Base-by-base conservation (phyloP, 1,140 invertebrate genomes). In the Papilio polytes region DNA sequence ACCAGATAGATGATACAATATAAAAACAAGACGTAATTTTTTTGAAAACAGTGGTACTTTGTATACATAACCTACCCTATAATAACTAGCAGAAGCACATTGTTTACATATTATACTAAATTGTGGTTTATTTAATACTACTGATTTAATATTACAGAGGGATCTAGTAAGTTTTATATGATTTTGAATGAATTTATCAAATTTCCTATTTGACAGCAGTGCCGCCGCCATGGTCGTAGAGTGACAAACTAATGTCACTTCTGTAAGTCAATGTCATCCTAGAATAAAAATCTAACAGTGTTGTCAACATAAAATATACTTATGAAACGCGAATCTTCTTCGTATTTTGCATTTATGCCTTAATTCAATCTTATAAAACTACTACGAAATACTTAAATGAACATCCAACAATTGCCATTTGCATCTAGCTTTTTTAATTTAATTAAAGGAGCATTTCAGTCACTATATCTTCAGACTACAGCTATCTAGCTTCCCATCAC, bases 181-280 rank as follows among this genome's bases (percentile, higher is more conserved):
- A 86, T 89, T 89, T 91, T 85, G 86, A 70, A 93, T 83, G 87
- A 94, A 85, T 91, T 94, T 91, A 86, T 87, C 83, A 73, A 93
- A 88, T 86, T 87, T 89, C 78, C 87, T 91, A 84, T 90, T 91
- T 89, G 90, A 89, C 84, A 95, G 84, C 83, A 94, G 82, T 15
- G 84, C 87, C 80, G 90, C 91, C 89, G 92, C 92, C 93, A 94
- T 94, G 88, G 82, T 94, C 83, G 81, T 77, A 82, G 72, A 80
- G 41, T 88, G 84, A 87, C 85, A 86, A 84, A 70, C 80, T 51
- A 51, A 48, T 80, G 78, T 77, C 41, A 81, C 18, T 56, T 18
- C 36, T 8, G 36, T 18, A 51, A 18, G 48, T 51, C 13, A 70
- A 22, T 80, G 74, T 53, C 66, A 83, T 12, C 20, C n/a, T 63